These are phyloP conservation scores for Nymphalis polychloros DNA, from an alignment of 2,888 invertebrate species.

Conservation along the genomic window DNA sequence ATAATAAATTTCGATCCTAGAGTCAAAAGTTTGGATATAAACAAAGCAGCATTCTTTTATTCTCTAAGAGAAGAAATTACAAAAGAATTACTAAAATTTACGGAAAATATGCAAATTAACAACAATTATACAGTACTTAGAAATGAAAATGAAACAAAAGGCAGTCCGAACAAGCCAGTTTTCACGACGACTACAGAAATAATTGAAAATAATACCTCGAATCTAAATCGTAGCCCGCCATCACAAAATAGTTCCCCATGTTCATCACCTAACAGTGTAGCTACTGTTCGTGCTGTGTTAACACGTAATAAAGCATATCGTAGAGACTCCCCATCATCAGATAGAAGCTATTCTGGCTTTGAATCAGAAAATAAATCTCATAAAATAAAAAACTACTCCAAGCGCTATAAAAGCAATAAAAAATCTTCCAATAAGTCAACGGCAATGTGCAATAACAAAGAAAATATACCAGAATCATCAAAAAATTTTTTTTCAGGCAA, in stretches of 20 bases:
- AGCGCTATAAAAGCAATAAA: conserved; percentile 49
- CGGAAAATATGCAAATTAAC: conserved; percentile 44
- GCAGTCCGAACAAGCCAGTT: conserved; percentile 43
- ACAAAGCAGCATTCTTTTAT: conserved; percentile 16
- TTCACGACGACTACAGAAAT: conserved; percentile 33
- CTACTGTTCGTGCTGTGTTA: conserved; percentile 58
- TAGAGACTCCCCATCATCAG: conserved; percentile 50
- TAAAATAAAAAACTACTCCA: conserved; percentile 52
- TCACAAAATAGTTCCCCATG: conserved; percentile 65
- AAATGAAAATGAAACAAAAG: conserved; percentile 51
- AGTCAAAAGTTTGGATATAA: conserved; percentile 9
- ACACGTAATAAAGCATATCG: conserved; percentile 46
- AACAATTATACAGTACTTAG: conserved; percentile 58
- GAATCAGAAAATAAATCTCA: conserved; percentile 51
- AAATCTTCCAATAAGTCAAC: conserved; percentile 37
- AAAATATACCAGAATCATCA: conserved; percentile 62
- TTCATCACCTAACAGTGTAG: conserved; percentile 65
- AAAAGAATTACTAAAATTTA: conserved; percentile 53
- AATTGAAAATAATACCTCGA: conserved; percentile 40
- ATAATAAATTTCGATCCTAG: not conserved
- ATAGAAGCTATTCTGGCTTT: conserved; percentile 49
- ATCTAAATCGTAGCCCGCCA: conserved; percentile 39
- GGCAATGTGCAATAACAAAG: conserved; percentile 52
- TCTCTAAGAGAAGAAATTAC: conserved; percentile 45
- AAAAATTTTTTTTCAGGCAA: conserved; percentile 36